Percentiles rank a stretch among this genome's conserved stretches.
phyloP scores from a whole-genome alignment of 1,140 invertebrate genomes.

The Stenopsyche tienmushanensis region DNA sequence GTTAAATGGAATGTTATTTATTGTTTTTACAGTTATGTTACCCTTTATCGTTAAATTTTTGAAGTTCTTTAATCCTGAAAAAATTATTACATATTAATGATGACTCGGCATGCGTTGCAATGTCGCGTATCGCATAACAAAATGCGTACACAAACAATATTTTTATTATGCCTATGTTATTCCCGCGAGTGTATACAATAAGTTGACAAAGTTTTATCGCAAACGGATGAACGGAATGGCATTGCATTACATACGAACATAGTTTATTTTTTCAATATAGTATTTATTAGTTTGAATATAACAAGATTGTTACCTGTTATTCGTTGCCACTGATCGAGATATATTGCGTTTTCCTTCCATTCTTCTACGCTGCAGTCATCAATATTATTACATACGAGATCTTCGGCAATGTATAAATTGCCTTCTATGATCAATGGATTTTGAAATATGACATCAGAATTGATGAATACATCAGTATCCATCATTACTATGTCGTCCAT shows the following conservation, averaged over 20 bases:
- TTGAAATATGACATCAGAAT: slow-evolving; percentile 25
- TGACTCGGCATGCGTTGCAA: too few species aligned
- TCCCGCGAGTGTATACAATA: too few species aligned
- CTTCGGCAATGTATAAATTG: slow-evolving; percentile 15
- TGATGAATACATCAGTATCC: slow-evolving; percentile 20
- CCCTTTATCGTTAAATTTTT: slow-evolving; percentile 30
- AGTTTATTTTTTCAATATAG: too few species aligned
- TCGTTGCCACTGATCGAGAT: slow-evolving; percentile 22
- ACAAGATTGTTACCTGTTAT: slow-evolving; percentile 13
- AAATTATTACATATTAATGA: slow-evolving; percentile 2
- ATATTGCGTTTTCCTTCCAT: slow-evolving; percentile 32
- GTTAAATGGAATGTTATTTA: slow-evolving; percentile 20
- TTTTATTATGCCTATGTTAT: too few species aligned
- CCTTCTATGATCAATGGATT: slow-evolving; percentile 21
- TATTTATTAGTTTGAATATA: not conserved
- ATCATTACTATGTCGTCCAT: slow-evolving; percentile 27
- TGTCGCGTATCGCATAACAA: too few species aligned
- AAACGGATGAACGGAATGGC: too few species aligned
- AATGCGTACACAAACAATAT: too few species aligned
- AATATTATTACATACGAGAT: slow-evolving; percentile 23
- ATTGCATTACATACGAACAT: too few species aligned
- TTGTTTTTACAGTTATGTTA: slow-evolving; percentile 18
- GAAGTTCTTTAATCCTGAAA: slow-evolving; percentile 24
- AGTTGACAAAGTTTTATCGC: too few species aligned
- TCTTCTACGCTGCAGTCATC: slow-evolving; percentile 29